A percentile compares a stretch with the other conserved stretches of the same genome.
Evolutionary conservation across 2,113 vertebrate species (phyloP).

Genomic region (Neogale vison): DNA sequence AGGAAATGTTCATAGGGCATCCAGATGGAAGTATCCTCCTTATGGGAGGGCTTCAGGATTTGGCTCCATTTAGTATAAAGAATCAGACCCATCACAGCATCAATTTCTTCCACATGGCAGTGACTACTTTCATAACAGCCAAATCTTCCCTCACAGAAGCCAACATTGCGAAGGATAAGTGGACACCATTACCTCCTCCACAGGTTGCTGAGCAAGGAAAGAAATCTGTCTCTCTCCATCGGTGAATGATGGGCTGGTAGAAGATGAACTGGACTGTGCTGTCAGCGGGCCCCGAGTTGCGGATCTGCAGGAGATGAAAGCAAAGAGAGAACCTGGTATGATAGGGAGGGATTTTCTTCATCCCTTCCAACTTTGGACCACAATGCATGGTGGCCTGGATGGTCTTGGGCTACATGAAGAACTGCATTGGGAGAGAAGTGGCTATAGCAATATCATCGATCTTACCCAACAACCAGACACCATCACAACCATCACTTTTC

Average conservation of each 20-base stretch:
- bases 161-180: neutral
- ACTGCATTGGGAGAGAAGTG: neutral
- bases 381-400: rapidly evolving
- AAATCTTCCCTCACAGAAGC: neutral
- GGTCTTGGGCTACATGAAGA: neutral
- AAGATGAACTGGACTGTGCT: constrained; percentile 96
- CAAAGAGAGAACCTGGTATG: neutral
- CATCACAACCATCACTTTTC: neutral
- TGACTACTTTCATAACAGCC: rapidly evolving
- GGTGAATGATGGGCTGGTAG: constrained; percentile 97
- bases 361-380: neutral
- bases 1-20: neutral
- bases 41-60: neutral
- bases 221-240: constrained; percentile 98
- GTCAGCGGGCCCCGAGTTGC: constrained; percentile 85
- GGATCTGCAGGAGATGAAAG: constrained; percentile 86
- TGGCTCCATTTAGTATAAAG: neutral
- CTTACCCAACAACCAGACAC: too few species aligned
- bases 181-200: constrained; percentile 91
- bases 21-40: neutral
- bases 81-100: too few species aligned
- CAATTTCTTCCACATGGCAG: neutral
- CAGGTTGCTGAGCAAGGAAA: constrained; percentile 97
- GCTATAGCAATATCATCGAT: neutral
- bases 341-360: neutral